These are phyloP conservation scores for Cantharis rufa DNA, from an alignment of 2,888 invertebrate genomes.

Conservation along the genomic window DNA sequence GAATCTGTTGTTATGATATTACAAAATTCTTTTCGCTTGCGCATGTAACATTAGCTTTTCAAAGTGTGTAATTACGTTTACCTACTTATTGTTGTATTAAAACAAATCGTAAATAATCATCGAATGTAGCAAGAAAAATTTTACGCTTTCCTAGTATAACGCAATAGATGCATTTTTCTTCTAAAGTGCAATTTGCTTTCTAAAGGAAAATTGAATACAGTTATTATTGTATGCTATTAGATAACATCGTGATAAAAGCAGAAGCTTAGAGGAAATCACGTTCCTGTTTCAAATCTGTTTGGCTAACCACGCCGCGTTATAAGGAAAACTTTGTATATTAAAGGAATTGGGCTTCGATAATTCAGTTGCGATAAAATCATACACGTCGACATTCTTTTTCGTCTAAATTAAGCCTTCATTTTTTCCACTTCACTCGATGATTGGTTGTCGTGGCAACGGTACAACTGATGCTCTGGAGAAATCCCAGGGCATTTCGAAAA, in stretches of 20 bases:
- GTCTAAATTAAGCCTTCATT: neutral
- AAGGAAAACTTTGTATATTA: neutral
- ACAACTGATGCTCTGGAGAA: neutral
- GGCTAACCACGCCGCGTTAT: neutral
- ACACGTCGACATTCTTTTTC: neutral
- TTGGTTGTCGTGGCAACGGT: slow-evolving; percentile 29
- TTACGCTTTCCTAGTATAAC: too few species aligned
- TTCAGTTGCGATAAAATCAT: neutral
- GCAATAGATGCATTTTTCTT: neutral
- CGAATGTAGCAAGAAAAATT: too few species aligned
- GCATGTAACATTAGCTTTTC: too few species aligned
- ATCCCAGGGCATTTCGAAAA: neutral
- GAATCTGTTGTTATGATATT: too few species aligned
- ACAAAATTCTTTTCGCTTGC: too few species aligned
- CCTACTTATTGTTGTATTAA: too few species aligned
- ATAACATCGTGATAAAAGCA: neutral
- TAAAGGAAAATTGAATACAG: neutral
- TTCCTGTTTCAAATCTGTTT: neutral
- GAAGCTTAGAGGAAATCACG: neutral
- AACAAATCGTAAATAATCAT: too few species aligned
- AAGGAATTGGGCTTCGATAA: neutral
- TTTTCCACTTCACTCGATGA: neutral
- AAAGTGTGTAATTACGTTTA: too few species aligned
- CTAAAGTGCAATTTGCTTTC: neutral
- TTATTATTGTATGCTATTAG: neutral